These are phyloP conservation scores for Chaenodraco wilsoni DNA, from an alignment of 2,797 vertebrate genomes.

Conservation along the genomic window DNA sequence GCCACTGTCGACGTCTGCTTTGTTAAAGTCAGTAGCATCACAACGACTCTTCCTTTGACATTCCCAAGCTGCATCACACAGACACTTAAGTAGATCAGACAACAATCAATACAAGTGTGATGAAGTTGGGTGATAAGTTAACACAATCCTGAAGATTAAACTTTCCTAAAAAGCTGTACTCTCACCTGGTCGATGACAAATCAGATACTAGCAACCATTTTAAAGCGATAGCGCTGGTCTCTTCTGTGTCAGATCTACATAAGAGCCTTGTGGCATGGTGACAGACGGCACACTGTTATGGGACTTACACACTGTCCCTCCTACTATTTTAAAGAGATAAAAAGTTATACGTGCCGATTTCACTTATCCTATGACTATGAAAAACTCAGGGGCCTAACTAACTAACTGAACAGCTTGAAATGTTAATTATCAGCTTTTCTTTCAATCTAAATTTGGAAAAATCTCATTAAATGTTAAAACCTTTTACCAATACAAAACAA, in stretches of 20 bases:
- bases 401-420: background rate
- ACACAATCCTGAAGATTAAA: constrained; percentile 13
- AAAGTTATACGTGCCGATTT: constrained; percentile 6
- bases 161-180: constrained; percentile 3
- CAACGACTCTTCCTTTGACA: constrained; percentile 21
- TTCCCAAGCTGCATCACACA: constrained; percentile 31
- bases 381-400: background rate
- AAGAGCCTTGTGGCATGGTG: constrained; percentile 17
- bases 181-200: background rate
- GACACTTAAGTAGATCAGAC: constrained; percentile 31
- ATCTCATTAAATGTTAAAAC: background rate
- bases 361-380: background rate
- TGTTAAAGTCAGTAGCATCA: constrained; percentile 64
- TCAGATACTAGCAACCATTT: background rate
- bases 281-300: constrained; percentile 13
- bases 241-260: constrained; percentile 22
- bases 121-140: constrained; percentile 3
- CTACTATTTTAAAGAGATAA: background rate
- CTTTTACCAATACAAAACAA: background rate
- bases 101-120: background rate
- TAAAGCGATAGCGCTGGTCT: constrained; percentile 11
- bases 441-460: background rate
- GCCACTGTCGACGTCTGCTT: constrained; percentile 20
- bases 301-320: constrained; percentile 17
- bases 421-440: background rate